Evolutionary conservation across 2,888 invertebrate genomes (phyloP).

Genomic region (Meghimatium bilineatum): DNA sequence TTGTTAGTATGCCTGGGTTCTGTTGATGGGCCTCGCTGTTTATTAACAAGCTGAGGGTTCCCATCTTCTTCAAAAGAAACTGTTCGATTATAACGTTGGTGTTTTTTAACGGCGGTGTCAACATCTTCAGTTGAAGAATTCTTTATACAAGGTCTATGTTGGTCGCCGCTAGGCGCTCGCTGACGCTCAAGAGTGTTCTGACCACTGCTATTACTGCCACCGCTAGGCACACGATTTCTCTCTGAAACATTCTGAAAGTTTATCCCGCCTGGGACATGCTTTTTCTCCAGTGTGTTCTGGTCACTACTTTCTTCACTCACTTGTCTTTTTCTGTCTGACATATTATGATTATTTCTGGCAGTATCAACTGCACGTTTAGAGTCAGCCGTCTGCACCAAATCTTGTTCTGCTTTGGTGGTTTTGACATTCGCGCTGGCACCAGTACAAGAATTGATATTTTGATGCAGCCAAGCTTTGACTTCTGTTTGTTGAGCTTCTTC

Average conservation of each 20-base stretch:
- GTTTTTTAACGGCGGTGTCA: not conserved
- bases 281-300: slow-evolving; percentile 3
- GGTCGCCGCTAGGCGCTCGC: slow-evolving; percentile 19
- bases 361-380: slow-evolving; percentile 7
- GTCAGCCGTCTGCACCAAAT: not conserved
- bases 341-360: not conserved
- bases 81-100: slow-evolving; percentile 32
- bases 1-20: not conserved
- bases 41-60: slow-evolving; percentile 5
- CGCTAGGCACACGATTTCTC: slow-evolving; percentile 30
- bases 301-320: slow-evolving; percentile 21
- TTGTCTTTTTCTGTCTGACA: slow-evolving; percentile 22
- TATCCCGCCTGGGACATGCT: not conserved
- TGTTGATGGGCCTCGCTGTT: slow-evolving; percentile 15
- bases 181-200: slow-evolving; percentile 35
- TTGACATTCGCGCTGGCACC: slow-evolving; percentile 11
- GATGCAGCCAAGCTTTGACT: slow-evolving; percentile 13
- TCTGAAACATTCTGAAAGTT: slow-evolving; percentile 24
- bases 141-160: slow-evolving; percentile 37
- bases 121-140: slow-evolving; percentile 6
- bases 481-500: slow-evolving; percentile 34
- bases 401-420: not conserved
- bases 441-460: not conserved
- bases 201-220: slow-evolving; percentile 32
- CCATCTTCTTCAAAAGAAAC: slow-evolving; percentile 45